These are phyloP conservation scores for Coelinius sp. DNA, from an alignment of 2,888 invertebrate genomes.

Conservation along the genomic window DNA sequence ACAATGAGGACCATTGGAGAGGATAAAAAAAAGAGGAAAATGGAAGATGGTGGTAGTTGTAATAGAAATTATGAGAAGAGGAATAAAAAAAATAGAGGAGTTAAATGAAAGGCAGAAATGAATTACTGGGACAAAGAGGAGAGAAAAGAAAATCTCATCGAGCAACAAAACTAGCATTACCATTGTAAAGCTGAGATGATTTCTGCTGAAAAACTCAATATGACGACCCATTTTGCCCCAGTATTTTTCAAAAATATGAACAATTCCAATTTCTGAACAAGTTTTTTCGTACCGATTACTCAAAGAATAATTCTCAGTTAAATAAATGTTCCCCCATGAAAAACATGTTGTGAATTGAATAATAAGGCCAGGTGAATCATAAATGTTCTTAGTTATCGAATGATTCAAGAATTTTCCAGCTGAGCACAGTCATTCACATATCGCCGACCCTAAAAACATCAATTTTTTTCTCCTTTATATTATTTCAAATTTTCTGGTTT, in stretches of 20 bases:
- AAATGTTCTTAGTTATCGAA: too few species aligned
- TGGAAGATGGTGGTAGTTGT: conserved; percentile 12
- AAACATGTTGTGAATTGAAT: too few species aligned
- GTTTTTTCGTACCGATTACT: too few species aligned
- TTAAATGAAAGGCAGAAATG: conserved; percentile 10
- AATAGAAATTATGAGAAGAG: conserved; percentile 17
- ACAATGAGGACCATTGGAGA: conserved; percentile 27
- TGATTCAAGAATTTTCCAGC: neutral
- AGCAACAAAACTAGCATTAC: neutral
- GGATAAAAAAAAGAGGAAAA: neutral
- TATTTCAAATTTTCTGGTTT: conserved; percentile 1
- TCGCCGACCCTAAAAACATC: neutral
- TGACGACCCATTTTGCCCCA: too few species aligned
- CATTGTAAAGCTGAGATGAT: neutral
- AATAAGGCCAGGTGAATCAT: too few species aligned
- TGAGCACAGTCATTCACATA: neutral
- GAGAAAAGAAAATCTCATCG: neutral
- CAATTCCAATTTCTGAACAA: too few species aligned
- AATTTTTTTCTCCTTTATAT: neutral
- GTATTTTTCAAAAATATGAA: too few species aligned
- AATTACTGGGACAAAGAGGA: neutral
- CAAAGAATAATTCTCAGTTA: too few species aligned
- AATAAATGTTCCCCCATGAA: too few species aligned
- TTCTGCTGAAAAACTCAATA: too few species aligned
- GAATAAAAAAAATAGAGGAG: neutral